Conservation (phyloP, 2,797 vertebrate genomes). For the Dromococcyx pavoninus region DNA sequence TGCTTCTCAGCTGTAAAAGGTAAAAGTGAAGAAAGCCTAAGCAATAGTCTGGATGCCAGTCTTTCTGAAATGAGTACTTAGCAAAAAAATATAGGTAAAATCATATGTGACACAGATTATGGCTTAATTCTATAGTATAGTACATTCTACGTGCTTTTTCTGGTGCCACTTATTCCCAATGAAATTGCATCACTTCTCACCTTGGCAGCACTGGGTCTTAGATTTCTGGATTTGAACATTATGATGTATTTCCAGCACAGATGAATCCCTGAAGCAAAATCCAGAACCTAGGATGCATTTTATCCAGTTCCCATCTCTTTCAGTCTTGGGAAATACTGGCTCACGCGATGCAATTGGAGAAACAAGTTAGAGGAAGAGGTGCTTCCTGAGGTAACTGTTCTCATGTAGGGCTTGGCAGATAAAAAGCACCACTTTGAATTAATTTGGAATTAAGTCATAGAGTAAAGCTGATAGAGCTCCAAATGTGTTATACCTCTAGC, state of each 20-base stretch:
- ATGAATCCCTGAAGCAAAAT: background rate
- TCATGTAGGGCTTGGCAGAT: background rate
- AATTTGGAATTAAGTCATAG: background rate
- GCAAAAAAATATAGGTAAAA: background rate
- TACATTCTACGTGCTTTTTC: background rate
- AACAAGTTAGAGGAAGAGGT: background rate
- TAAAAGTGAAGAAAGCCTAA: conserved; percentile 46
- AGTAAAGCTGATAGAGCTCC: background rate
- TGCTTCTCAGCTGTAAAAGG: conserved; percentile 45
- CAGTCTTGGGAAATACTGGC: background rate
- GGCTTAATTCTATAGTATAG: background rate
- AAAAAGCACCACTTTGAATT: background rate
- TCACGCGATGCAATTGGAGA: background rate
- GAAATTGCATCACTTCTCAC: background rate
- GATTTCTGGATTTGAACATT: background rate
- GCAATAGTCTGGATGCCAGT: background rate
- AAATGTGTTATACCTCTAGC: background rate
- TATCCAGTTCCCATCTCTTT: background rate
- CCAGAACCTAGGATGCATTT: background rate
- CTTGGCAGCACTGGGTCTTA: background rate
- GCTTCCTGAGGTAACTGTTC: background rate
- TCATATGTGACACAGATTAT: background rate
- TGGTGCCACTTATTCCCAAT: background rate
- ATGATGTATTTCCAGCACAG: background rate
- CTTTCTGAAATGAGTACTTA: background rate